Evolutionary conservation across 2,113 vertebrate genomes (phyloP).

Genomic region (Myodes glareolus): DNA sequence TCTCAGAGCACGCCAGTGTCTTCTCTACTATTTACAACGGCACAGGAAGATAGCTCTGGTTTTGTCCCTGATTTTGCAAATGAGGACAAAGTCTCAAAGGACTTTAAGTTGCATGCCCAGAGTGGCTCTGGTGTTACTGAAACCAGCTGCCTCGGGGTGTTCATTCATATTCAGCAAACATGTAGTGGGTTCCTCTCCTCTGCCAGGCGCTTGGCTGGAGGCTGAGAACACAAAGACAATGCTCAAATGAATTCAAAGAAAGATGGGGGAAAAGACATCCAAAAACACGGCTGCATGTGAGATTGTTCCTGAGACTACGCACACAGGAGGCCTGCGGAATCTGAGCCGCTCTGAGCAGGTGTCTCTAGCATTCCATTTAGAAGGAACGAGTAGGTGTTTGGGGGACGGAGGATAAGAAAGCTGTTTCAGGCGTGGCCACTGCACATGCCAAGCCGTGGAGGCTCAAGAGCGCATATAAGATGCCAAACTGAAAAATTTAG

Average conservation of each 20-base stretch:
- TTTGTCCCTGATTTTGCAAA: conserved; percentile 5
- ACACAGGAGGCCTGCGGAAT: not conserved
- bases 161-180: conserved; percentile 79
- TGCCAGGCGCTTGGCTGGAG: conserved; percentile 59
- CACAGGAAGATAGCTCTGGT: conserved; percentile 29
- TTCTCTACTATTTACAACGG: conserved; percentile 25
- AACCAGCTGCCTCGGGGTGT: conserved; percentile 52
- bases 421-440: not conserved
- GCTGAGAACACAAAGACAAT: conserved; percentile 65
- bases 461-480: not conserved
- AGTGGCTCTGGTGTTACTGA: conserved; percentile 27
- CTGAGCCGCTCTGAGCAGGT: not conserved
- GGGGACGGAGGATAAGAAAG: not conserved
- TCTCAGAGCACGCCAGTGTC: not conserved
- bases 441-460: conserved; percentile 14
- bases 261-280: conserved; percentile 47
- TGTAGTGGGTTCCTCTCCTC: conserved; percentile 49
- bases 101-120: conserved; percentile 46
- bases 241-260: conserved; percentile 61
- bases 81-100: conserved; percentile 60
- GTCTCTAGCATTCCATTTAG: not conserved
- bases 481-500: not conserved
- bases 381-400: not conserved
- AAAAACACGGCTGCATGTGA: not conserved
- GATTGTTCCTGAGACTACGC: not conserved